Evolutionary conservation across 2,888 invertebrate genomes (phyloP).

Genomic region (Epistrophe grossulariae): DNA sequence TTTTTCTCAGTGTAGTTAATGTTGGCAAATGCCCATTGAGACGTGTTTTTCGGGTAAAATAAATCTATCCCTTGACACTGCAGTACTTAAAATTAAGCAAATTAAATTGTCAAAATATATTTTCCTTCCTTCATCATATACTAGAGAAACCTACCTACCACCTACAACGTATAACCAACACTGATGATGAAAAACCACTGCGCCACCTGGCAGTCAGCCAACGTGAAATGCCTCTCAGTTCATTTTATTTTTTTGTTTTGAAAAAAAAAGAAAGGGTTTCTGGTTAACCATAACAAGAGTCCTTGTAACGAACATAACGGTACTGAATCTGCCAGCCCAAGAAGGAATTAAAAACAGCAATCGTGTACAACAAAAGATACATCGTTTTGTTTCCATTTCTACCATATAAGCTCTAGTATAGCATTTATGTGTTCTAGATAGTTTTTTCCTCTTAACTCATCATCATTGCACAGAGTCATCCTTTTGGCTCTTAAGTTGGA

Average conservation of each 20-base stretch:
- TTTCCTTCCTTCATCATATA: constrained; percentile 29
- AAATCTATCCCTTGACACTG: constrained; percentile 54
- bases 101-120: constrained; percentile 73
- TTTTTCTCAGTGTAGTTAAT: constrained; percentile 12
- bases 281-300: constrained; percentile 54
- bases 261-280: constrained; percentile 33
- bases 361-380: constrained; percentile 57
- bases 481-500: constrained; percentile 34
- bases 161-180: constrained; percentile 10
- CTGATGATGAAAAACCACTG: constrained; percentile 33
- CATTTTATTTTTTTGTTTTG: constrained; percentile 11
- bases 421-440: constrained; percentile 47
- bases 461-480: constrained; percentile 36
- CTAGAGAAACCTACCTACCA: background rate
- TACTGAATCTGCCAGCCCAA: constrained; percentile 54
- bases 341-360: constrained; percentile 68
- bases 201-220: constrained; percentile 71
- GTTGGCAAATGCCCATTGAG: constrained; percentile 63
- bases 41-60: constrained; percentile 52
- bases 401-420: constrained; percentile 47
- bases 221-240: constrained; percentile 48
- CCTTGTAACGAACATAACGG: constrained; percentile 53
- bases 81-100: constrained; percentile 65
- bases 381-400: constrained; percentile 42
- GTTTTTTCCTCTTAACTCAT: constrained; percentile 15